These are phyloP conservation scores for Tethea ocularis DNA, from an alignment of 2,888 invertebrate species.

Conservation along the genomic window DNA sequence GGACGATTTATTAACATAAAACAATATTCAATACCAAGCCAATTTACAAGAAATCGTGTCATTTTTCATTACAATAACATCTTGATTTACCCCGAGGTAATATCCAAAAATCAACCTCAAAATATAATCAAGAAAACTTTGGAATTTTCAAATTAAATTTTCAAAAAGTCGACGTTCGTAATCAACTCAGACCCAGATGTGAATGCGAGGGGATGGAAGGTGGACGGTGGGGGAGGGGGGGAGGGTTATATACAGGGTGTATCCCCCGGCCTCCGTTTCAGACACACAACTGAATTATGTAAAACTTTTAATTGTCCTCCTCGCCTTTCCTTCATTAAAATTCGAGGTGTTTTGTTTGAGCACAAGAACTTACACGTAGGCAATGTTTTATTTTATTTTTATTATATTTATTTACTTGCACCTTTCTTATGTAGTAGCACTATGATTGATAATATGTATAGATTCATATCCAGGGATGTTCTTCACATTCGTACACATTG, in stretches of 20 bases:
- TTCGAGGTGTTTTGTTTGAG: constrained; percentile 60
- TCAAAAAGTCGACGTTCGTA: constrained; percentile 52
- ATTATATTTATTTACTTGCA: background rate
- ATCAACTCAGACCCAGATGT: constrained; percentile 49
- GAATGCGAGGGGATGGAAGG: constrained; percentile 30
- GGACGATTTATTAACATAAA: no score
- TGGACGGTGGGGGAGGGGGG: constrained; percentile 13
- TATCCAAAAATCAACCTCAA: background rate
- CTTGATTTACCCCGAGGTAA: background rate
- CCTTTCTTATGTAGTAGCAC: no score
- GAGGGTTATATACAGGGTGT: constrained; percentile 4
- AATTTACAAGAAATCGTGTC: background rate
- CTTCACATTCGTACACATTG: no score
- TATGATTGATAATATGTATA: no score
- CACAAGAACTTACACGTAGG: constrained; percentile 36
- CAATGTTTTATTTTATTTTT: background rate
- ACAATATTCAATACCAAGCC: background rate
- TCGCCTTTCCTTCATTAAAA: constrained; percentile 66
- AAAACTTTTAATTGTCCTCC: constrained; percentile 69
- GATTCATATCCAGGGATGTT: no score
- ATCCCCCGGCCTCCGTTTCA: constrained; percentile 28
- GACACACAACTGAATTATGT: constrained; percentile 62
- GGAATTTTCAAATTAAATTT: constrained; percentile 54
- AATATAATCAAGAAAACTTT: constrained; percentile 11
- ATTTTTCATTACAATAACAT: constrained; percentile 2